Evolutionary conservation across 2,797 vertebrate genomes (phyloP).

Genomic region (Champsocephalus esox): DNA sequence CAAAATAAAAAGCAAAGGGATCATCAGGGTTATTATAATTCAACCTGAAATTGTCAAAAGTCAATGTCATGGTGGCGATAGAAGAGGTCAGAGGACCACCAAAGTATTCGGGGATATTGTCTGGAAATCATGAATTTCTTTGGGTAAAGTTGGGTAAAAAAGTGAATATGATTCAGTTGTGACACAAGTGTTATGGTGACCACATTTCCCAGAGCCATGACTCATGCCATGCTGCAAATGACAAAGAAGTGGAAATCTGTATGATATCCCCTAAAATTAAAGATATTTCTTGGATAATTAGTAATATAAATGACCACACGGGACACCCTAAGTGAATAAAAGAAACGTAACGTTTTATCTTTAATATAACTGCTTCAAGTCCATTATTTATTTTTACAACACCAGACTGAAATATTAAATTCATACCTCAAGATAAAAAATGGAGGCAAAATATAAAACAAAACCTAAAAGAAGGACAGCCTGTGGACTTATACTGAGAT

Average conservation of each 20-base stretch:
- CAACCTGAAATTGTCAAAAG: too few relatives aligned
- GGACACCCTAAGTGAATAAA: slow-evolving; percentile 37
- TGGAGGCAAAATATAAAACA: slow-evolving; percentile 23
- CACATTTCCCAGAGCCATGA: too few relatives aligned
- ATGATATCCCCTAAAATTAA: neutral
- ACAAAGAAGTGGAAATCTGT: neutral
- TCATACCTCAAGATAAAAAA: slow-evolving; percentile 43
- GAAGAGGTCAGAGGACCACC: neutral
- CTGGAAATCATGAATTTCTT: neutral
- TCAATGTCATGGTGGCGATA: too few relatives aligned
- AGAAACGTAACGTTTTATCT: slow-evolving; percentile 53
- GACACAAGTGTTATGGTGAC: neutral
- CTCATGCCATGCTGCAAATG: neutral
- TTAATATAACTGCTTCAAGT: slow-evolving; percentile 57
- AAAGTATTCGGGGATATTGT: neutral
- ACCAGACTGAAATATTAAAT: slow-evolving; percentile 50
- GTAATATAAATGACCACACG: slow-evolving; percentile 28
- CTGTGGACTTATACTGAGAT: slow-evolving; percentile 16
- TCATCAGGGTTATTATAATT: too few relatives aligned
- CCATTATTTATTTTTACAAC: slow-evolving; percentile 44
- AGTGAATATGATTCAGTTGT: neutral
- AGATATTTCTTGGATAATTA: neutral
- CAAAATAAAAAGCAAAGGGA: too few relatives aligned
- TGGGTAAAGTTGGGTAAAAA: neutral
- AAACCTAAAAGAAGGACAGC: slow-evolving; percentile 26